Evolutionary conservation across 1,140 invertebrate species (phyloP).

Genomic region (Daktulosphaira vitifoliae): DNA sequence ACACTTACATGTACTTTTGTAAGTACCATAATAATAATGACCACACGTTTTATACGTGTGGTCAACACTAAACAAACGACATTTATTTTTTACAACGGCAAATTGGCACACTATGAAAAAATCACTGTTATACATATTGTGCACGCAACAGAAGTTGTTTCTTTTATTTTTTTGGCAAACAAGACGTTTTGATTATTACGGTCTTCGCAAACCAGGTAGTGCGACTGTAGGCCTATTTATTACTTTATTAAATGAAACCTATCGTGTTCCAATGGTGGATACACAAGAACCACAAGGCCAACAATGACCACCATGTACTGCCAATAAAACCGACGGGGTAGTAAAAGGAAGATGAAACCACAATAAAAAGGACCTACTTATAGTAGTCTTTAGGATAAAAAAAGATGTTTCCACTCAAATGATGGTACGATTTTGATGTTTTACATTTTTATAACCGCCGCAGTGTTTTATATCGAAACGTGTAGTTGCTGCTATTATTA

Average conservation of each 20-base stretch:
- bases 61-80: no score
- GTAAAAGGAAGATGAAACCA: neutral
- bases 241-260: constrained; percentile 13
- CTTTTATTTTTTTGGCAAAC: neutral
- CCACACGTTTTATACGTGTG: no score
- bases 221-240: constrained; percentile 2
- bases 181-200: constrained; percentile 6
- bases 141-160: neutral
- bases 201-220: constrained; percentile 1
- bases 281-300: constrained; percentile 20
- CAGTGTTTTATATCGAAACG: no score
- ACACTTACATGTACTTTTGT: no score
- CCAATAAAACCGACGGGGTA: constrained; percentile 9
- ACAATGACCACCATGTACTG: neutral
- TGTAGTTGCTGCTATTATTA: no score
- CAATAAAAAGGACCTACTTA: no score
- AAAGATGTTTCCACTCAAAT: no score
- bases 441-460: no score
- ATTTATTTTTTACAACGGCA: no score
- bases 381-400: no score
- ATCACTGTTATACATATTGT: neutral
- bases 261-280: neutral
- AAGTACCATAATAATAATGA: no score
- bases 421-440: no score
- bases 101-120: constrained; percentile 1